Evolutionary conservation across 2,113 vertebrate genomes (phyloP), one percentile per base, ranked within the genome.

Genomic region (Oxyruncus cristatus): DNA sequence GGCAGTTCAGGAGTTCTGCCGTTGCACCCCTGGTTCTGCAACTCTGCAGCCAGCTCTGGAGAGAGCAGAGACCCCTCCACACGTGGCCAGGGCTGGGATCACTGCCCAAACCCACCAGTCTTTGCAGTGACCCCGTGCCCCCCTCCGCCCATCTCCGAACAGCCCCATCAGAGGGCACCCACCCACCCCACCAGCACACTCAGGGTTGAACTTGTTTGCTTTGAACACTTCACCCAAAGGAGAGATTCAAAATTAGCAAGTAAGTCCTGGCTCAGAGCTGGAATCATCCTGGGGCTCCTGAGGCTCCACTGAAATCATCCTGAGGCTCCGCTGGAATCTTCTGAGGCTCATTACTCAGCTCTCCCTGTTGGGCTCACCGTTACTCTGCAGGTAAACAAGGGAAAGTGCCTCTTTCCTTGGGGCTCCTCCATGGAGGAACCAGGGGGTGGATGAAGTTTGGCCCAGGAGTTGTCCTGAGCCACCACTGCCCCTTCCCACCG

Each of bases 61-160:
- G 58, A 17, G 50, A 50, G 35, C 68, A 89, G 77, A 52, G 86
- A 41, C 65, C 13, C 46, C n/a, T 21, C 66, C 46, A 0, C 1
- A 7, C 27, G 1, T 1, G 16, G 46, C 72, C 0, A 0, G 37
- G 11, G 16, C 44, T 12, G 50, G 56, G 12, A 7, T 14, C 12
- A 4, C 65, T 39, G 32, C 47, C 41, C 80, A 50, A 19, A 30
- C n/a, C 42, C 81, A 7, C 22, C 9, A 0, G 14, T 41, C 46
- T n/a, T 6, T 3, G 37, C 49, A 27, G 73, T 30, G 49, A 4
- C n/a, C 97, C 97, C 85, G 95, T 97, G 98, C 26, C 81, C 39
- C 1, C 4, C 58, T 14, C 65, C 97, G 98, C 26, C 81, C 39
- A 1, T 5, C 58, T 14, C 65, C 0, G 0, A 30, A 6, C 21